These are phyloP conservation scores for Acrobasis repandana DNA, from an alignment of 2,888 invertebrate species.

Conservation along the genomic window DNA sequence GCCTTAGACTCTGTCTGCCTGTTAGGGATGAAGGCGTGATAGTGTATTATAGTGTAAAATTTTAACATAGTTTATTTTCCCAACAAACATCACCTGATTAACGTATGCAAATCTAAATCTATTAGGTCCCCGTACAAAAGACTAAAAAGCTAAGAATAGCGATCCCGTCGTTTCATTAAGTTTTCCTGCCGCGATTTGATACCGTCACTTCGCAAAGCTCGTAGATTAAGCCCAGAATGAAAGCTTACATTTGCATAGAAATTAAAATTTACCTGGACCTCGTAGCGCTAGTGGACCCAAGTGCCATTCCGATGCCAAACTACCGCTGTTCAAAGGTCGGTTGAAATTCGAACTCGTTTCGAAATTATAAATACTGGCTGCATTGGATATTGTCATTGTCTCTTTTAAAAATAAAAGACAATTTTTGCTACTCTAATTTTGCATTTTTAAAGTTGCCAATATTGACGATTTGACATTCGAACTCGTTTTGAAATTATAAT, in stretches of 20 bases:
- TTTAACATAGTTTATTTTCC: background rate
- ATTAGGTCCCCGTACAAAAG: slow-evolving; percentile 10
- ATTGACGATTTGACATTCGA: no score
- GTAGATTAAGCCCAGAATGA: slow-evolving; percentile 75
- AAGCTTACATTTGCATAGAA: slow-evolving; percentile 81
- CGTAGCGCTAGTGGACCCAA: slow-evolving; percentile 63
- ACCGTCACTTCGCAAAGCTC: slow-evolving; percentile 69
- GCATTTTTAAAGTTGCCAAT: no score
- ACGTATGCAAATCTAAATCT: slow-evolving; percentile 12
- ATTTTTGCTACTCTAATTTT: no score
- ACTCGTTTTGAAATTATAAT: no score
- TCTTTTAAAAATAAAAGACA: background rate
- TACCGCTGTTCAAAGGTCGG: slow-evolving; percentile 48
- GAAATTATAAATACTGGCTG: slow-evolving; percentile 19
- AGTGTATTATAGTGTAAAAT: no score
- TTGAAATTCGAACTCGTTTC: slow-evolving; percentile 49
- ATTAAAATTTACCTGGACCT: slow-evolving; percentile 81
- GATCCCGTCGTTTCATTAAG: slow-evolving; percentile 68
- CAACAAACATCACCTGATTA: background rate
- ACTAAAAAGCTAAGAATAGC: slow-evolving; percentile 35
- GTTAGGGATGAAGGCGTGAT: no score
- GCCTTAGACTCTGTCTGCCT: no score
- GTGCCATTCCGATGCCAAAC: slow-evolving; percentile 65
- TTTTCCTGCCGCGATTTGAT: slow-evolving; percentile 67
- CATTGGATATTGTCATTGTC: background rate